phyloP scores from a whole-genome alignment of 2,113 vertebrate species.

The Elgaria multicarinata region DNA sequence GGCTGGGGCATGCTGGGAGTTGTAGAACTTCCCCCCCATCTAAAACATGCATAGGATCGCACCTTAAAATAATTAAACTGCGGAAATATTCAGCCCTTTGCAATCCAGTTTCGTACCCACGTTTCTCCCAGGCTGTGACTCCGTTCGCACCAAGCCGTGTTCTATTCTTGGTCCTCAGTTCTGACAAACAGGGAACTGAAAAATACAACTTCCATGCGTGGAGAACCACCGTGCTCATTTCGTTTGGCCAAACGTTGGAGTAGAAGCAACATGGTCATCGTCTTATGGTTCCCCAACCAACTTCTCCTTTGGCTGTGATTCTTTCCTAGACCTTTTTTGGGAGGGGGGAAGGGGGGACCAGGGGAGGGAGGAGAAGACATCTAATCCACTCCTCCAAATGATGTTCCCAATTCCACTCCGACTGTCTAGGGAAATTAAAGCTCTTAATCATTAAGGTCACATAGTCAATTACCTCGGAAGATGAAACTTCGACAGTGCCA shows the following conservation, averaged over 20 bases:
- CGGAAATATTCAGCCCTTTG: too few species aligned
- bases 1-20: too few species aligned
- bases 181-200: neutral
- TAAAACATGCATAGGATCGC: too few species aligned
- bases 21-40: too few species aligned
- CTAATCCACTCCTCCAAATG: too few species aligned
- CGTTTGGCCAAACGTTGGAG: neutral
- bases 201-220: neutral
- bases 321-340: neutral
- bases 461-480: conserved; percentile 13
- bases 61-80: too few species aligned
- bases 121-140: too few species aligned
- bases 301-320: neutral
- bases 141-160: neutral
- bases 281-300: neutral
- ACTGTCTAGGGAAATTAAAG: conserved; percentile 19
- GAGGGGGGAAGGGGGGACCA: too few species aligned
- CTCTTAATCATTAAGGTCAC: neutral
- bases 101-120: too few species aligned
- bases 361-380: neutral
- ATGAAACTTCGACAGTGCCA: neutral
- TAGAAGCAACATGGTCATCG: neutral
- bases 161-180: neutral
- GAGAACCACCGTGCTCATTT: too few species aligned
- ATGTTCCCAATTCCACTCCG: neutral